Evolutionary conservation across 1,140 invertebrate genomes (phyloP).

Genomic region (Trichoplusia ni): DNA sequence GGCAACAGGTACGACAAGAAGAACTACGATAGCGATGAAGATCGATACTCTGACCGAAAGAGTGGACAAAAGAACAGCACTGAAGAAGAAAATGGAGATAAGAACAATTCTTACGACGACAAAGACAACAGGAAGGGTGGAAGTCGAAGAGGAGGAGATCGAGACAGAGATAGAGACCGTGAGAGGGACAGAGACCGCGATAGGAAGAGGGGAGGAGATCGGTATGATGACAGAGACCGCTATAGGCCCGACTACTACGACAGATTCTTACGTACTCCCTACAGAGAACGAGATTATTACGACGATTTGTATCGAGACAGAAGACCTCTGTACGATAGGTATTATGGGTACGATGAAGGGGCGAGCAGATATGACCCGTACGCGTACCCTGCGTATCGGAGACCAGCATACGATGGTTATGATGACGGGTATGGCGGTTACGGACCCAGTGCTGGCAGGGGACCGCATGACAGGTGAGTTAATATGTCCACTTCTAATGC

Average conservation of each 20-base stretch:
- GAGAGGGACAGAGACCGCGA: constrained; percentile 67
- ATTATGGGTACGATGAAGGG: constrained; percentile 66
- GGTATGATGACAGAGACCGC: constrained; percentile 70
- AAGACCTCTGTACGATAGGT: constrained; percentile 59
- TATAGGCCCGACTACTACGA: constrained; percentile 73
- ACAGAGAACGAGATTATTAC: constrained; percentile 51
- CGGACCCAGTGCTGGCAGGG: constrained; percentile 61
- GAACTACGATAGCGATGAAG: constrained; percentile 47
- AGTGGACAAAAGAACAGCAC: constrained; percentile 57
- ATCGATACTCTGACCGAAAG: constrained; percentile 47
- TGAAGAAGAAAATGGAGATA: constrained; percentile 55
- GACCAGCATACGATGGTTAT: constrained; percentile 65
- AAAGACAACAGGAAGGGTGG: constrained; percentile 45
- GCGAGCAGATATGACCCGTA: constrained; percentile 60
- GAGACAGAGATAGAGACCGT: constrained; percentile 69
- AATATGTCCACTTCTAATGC: neutral
- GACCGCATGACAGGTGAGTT: constrained; percentile 72
- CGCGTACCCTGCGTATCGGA: constrained; percentile 67
- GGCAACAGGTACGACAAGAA: constrained; percentile 40
- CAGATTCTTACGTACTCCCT: constrained; percentile 62
- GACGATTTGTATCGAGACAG: constrained; percentile 56
- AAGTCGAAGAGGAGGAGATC: constrained; percentile 42
- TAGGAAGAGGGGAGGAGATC: constrained; percentile 37
- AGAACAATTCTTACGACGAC: constrained; percentile 54
- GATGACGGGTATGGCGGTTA: constrained; percentile 59